Percentiles rank a stretch among this genome's conserved stretches.
Evolutionary conservation across 2,113 vertebrate genomes (phyloP).

Genomic region (Nothobranchius furzeri): DNA sequence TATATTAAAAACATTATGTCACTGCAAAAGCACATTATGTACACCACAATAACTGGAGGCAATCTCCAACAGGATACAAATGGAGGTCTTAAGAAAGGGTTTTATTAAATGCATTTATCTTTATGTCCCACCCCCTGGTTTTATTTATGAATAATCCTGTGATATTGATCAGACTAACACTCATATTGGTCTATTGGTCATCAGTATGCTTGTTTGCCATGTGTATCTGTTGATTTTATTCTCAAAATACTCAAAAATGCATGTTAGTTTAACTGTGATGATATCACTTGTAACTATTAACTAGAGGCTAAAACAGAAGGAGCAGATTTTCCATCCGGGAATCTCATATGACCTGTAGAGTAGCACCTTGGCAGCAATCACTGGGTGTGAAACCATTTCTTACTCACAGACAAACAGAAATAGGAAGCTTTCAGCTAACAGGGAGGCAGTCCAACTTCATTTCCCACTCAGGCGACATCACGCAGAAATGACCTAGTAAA

Average conservation of each 20-base stretch:
- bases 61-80: background rate
- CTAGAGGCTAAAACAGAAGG: background rate
- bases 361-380: constrained; percentile 28
- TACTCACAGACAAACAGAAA: constrained; percentile 12
- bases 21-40: constrained; percentile 2
- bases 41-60: background rate
- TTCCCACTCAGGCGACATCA: constrained; percentile 43
- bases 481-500: constrained; percentile 33
- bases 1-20: constrained; percentile 6
- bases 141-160: too few relatives aligned
- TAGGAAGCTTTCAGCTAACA: constrained; percentile 35
- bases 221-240: too few relatives aligned
- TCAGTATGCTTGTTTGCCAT: too few relatives aligned
- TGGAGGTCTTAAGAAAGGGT: background rate
- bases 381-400: constrained; percentile 43
- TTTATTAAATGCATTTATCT: background rate
- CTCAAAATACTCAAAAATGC: too few relatives aligned
- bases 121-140: background rate
- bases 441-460: constrained; percentile 30
- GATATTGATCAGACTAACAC: too few relatives aligned
- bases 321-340: constrained; percentile 8
- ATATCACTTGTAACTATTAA: too few relatives aligned
- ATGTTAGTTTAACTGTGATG: too few relatives aligned
- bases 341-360: constrained; percentile 22
- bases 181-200: too few relatives aligned